Base-by-base conservation (phyloP, 2,888 invertebrate genomes). In the Caenorhabditis sulstoni region DNA sequence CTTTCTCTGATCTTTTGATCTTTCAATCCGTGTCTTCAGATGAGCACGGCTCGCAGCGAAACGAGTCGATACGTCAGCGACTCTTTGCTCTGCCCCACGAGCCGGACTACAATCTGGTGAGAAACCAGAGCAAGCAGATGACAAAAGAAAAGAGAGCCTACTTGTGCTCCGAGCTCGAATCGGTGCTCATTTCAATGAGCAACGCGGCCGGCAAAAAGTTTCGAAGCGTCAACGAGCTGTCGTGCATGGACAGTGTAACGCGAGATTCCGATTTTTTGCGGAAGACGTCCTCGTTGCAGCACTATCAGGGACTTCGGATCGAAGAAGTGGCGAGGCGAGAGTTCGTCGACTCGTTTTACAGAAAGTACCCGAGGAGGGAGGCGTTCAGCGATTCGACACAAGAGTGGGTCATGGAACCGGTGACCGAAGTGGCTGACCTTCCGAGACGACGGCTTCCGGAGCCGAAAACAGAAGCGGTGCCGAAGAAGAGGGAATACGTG, bases 401-500 rank as follows among this genome's bases (percentile, higher is more conserved):
- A 50, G 73, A 73, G 44, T 73, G 73, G 73, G 64, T 73, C n/a
- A 73, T 73, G 73, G 73, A 73, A 23, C 73, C 73, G 0, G 58
- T 73, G n/a, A 58, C 35, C 11, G 73, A 73, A 53, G 57, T 64
- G 8, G 16, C 20, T 14, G 22, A 7, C 16, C 12, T 18, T 7
- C 44, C 49, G 29, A 50, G 49, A 41, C 4, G 41, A 39, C 1
- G 55, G 12, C 12, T 52, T 14, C 7, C 22, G 35, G 41, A 9
- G 23, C 4, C n/a, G n/a, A n/a, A n/a, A n/a, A n/a, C n/a, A n/a
- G n/a, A 37, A 37, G 37, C 14, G 41, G 20, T 29, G 2, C 52
- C 52, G n/a, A 7, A 12, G 37, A 66, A 67, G 18, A 35, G 57
- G 8, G 50, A 57, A 44, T n/a, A 64, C 0, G 64, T 64, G 16